Evolutionary conservation across 1,140 invertebrate genomes (phyloP).

Genomic region (Heliconius himera): DNA sequence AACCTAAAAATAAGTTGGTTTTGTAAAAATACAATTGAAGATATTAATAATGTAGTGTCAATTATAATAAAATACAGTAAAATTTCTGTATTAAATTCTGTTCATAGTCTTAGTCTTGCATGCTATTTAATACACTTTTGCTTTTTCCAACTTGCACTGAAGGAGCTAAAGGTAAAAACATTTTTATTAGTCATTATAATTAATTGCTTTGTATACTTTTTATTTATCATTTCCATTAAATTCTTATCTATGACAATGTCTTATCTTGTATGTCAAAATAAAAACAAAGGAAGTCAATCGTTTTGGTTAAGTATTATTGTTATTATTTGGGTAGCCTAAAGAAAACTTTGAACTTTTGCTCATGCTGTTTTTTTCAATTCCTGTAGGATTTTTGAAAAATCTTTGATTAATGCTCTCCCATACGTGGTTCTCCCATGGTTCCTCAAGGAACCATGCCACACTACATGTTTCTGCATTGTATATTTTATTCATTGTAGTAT

Average conservation of each 20-base stretch:
- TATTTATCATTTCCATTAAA: slow-evolving; percentile 1
- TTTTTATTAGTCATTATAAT: slow-evolving; percentile 32
- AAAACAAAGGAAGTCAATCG: slow-evolving; percentile 11
- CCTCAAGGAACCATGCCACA: no score
- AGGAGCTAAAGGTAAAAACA: slow-evolving; percentile 74
- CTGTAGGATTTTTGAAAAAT: no score
- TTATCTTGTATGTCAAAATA: slow-evolving; percentile 13
- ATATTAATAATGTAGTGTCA: background rate
- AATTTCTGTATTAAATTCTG: background rate
- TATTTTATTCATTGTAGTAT: no score
- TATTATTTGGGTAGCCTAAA: background rate
- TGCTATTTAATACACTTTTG: slow-evolving; percentile 60
- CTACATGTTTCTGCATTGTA: no score
- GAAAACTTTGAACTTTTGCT: no score
- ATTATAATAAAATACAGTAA: background rate
- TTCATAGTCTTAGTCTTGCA: slow-evolving; percentile 37
- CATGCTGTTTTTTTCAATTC: no score
- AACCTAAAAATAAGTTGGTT: background rate
- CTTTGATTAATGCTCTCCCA: no score
- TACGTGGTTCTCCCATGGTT: no score
- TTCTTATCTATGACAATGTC: background rate
- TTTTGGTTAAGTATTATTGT: background rate
- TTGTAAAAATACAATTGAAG: background rate
- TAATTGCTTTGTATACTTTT: slow-evolving; percentile 21
- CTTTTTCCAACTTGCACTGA: slow-evolving; percentile 64